phyloP scores from a whole-genome alignment of 2,113 vertebrate genomes.

The Plectropomus leopardus region DNA sequence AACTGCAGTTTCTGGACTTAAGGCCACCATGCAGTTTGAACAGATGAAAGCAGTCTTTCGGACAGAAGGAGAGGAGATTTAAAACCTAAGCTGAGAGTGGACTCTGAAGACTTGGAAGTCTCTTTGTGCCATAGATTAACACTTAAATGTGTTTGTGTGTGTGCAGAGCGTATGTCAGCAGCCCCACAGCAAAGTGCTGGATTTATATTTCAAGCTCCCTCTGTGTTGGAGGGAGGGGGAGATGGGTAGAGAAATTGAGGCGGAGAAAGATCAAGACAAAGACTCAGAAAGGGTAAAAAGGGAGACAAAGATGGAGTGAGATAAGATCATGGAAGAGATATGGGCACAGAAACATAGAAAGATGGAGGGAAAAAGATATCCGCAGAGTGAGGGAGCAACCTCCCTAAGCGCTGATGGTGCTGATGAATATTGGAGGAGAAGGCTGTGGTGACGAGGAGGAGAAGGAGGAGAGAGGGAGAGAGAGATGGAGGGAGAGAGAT shows the following conservation, averaged over 20 bases:
- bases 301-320: not conserved
- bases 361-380: conserved; percentile 15
- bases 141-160: conserved; percentile 25
- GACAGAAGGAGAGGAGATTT: conserved; percentile 56
- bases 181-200: conserved; percentile 23
- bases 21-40: no score
- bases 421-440: conserved; percentile 73
- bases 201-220: conserved; percentile 47
- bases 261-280: conserved; percentile 22
- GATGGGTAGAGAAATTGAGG: conserved; percentile 5
- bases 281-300: not conserved
- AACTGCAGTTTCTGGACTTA: conserved; percentile 42
- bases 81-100: conserved; percentile 37
- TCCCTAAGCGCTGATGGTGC: conserved; percentile 43
- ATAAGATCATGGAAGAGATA: conserved; percentile 30
- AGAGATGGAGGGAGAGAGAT: conserved; percentile 39
- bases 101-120: conserved; percentile 29
- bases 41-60: conserved; percentile 28
- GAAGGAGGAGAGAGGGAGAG: conserved; percentile 6
- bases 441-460: conserved; percentile 41
- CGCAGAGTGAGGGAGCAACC: conserved; percentile 23
- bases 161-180: conserved; percentile 20
- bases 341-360: conserved; percentile 24
- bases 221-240: conserved; percentile 1
- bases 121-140: conserved; percentile 48